Evolutionary conservation across 1,140 invertebrate genomes (phyloP).

Genomic region (Andrena cerasifolii): DNA sequence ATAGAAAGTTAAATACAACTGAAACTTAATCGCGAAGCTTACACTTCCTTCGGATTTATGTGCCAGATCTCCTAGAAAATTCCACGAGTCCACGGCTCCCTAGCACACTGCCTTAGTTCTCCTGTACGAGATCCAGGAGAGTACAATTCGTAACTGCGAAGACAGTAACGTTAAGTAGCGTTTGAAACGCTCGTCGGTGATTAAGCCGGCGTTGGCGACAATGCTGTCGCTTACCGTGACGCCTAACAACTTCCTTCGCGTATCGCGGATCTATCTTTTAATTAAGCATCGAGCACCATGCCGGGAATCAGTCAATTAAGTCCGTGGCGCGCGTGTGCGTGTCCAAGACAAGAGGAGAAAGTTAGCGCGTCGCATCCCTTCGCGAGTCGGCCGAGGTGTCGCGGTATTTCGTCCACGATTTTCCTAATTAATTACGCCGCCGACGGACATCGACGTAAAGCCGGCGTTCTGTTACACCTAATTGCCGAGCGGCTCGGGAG

Average conservation of each 20-base stretch:
- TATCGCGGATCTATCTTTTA: slow-evolving; percentile 61
- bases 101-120: not conserved
- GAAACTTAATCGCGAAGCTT: too few relatives aligned
- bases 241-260: slow-evolving; percentile 63
- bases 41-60: too few relatives aligned
- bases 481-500: slow-evolving; percentile 30
- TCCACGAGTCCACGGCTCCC: too few relatives aligned
- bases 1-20: too few relatives aligned
- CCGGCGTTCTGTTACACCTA: slow-evolving; percentile 36
- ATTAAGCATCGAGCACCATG: slow-evolving; percentile 71
- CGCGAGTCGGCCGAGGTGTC: not conserved
- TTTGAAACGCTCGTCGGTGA: slow-evolving; percentile 10
- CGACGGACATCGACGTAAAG: slow-evolving; percentile 29
- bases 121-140: not conserved
- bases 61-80: too few relatives aligned
- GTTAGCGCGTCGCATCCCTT: slow-evolving; percentile 27
- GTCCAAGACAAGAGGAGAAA: slow-evolving; percentile 57
- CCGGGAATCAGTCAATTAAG: slow-evolving; percentile 70
- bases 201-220: slow-evolving; percentile 3
- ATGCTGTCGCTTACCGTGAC: slow-evolving; percentile 40
- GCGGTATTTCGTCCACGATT: not conserved
- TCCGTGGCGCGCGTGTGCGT: slow-evolving; percentile 32
- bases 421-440: slow-evolving; percentile 29
- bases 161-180: not conserved
- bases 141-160: not conserved